Evolutionary conservation across 2,113 vertebrate species (phyloP), one percentile per base, ranked within the genome.

Genomic region (Anarhynchus alexandrinus): DNA sequence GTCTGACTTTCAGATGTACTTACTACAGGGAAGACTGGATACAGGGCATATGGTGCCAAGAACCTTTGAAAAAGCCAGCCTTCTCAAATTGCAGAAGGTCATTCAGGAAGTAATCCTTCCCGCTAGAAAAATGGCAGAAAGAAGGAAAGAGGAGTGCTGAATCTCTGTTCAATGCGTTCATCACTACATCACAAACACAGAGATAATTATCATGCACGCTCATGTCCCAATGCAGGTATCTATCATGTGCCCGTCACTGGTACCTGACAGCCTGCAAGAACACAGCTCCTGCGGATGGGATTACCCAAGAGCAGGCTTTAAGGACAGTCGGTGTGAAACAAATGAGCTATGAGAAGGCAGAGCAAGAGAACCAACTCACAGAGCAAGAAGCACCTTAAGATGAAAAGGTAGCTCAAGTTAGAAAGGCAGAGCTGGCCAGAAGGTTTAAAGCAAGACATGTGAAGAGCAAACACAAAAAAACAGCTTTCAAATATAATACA

Each of bases 161-260:
- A 30, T 30, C 23, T 30, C 57, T n/a, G 36, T 12, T 69, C 43
- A 36, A 3, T 1, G 4, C 3, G 2, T n/a, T 73, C 52, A 51
- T 18, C 27, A 0, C 1, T 25, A 52, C 30, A 40, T 36, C 36
- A 45, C 51, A 52, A 38, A 58, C 10, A 65, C 14, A 1, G 11
- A 73, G 34, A 15, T n/a, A 30, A 72, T 23, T 78, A 3, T 15
- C 40, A 34, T 1, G 19, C 13, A 20, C 34, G 1, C 11, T 40
- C 5, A 0, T 17, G 34, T 42, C 51, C 52, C 82, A n/a, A 6
- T 6, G 23, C 2, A 5, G 61, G 40, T 61, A 42, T 21, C 34
- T 43, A 15, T 38, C 43, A 3, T 1, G 4, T 8, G 11, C 10
- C 6, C 10, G 5, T 20, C 3, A 0, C 61, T 47, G 66, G 36